Conservation (phyloP, 2,888 invertebrate species). For the Bruchidius siliquastri region DNA sequence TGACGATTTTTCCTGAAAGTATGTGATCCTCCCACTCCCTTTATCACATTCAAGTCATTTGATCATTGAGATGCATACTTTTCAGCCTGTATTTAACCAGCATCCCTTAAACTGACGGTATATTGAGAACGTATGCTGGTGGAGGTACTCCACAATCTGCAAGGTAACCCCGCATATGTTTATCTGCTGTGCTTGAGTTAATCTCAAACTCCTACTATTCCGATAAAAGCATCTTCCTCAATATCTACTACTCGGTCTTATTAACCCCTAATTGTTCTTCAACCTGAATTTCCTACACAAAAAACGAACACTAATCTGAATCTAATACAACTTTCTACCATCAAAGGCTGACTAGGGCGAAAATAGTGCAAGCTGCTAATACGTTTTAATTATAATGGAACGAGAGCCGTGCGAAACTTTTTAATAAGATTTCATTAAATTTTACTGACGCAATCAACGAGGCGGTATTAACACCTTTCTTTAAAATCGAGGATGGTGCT, state of each 20-base stretch:
- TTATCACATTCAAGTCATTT: too few species aligned
- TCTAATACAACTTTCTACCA: background rate
- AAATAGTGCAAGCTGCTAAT: background rate
- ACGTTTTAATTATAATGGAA: background rate
- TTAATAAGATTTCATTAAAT: background rate
- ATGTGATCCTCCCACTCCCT: too few species aligned
- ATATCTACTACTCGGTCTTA: background rate
- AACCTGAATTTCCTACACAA: background rate
- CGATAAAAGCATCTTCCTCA: too few species aligned
- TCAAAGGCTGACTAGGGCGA: background rate
- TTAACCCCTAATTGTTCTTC: background rate
- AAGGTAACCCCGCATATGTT: too few species aligned
- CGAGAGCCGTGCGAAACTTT: background rate
- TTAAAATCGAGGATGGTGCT: background rate
- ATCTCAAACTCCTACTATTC: too few species aligned
- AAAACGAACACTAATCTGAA: background rate
- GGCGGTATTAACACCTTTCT: background rate
- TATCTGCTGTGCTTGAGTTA: too few species aligned
- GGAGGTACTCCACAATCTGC: too few species aligned
- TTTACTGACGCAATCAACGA: background rate
- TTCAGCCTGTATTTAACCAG: too few species aligned
- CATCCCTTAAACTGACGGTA: too few species aligned
- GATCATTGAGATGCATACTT: too few species aligned
- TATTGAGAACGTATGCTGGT: too few species aligned
- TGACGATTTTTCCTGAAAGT: too few species aligned